Evolutionary conservation across 1,140 invertebrate species (phyloP), one percentile per base, ranked within the genome.

Genomic region (Branchinecta lindahli): DNA sequence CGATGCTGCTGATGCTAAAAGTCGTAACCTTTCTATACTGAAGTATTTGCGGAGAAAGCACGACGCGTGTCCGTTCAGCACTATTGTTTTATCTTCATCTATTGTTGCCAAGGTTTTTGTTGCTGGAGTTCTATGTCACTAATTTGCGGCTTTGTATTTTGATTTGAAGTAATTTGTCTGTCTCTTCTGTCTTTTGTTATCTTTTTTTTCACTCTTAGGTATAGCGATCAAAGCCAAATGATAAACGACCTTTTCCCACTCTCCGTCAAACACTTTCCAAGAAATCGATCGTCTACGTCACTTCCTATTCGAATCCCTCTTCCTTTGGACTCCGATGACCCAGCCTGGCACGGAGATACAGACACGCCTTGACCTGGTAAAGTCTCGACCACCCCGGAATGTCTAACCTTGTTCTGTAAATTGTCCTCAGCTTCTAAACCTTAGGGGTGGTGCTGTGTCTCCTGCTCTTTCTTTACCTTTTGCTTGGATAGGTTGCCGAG

Each of bases 221-320:
- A 93, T 84, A 84, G 87, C 82, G 88, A 88, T 84, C 90, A 92
- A 84, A 90, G 89, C 84, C 83, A 87, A 83, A 88, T 89, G 81
- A 88, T 92, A 82, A 89, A 92, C 87, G 90, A 92, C 80, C 87
- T 91, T 79, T 93, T 92, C 83, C 90, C 90, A 77, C 84, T 85
- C 78, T 78, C 71, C 67, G 71, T 69, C 70, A 44, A 70, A 44
- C 52, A 67, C 45, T 45, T 46, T 4, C 21, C 45, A 68, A 45
- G 33, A 21, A 66, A 20, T 20, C n/a, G 15, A 66, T 68, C 12
- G 21, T n/a, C 61, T 8, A 70, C 8, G 68, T 66, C 21, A 52
- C 67, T 72, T 52, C 69, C 68, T 46, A 73, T 45, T 44, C 66
- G 71, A 68, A 69, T 69, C 7, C 47, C 69, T 68, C 67, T 73